Base-by-base conservation (phyloP, 2,888 invertebrate genomes). In the Pomacea canaliculata region DNA sequence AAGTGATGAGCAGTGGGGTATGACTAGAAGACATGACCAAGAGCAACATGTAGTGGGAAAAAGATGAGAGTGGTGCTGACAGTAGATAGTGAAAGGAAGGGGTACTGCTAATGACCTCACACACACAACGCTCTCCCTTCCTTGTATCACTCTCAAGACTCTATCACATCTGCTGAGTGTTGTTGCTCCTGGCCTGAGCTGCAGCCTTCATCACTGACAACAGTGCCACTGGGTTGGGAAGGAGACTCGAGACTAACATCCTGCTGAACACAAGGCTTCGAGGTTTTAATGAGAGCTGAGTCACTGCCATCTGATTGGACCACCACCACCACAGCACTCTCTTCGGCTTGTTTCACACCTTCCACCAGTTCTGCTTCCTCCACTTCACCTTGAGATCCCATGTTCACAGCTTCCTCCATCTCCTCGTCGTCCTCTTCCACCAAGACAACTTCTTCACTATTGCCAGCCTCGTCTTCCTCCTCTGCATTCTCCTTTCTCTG, bases 401-500 rank as follows among this genome's bases (percentile, higher is more conserved):
- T 49, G 59, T 70, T 69, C 23, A 51, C 13, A 10, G 48, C 73
- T 7, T 71, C 77, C 56, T 46, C 72, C 13, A 23, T 67, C 49
- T 76, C 76, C 37, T 71, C 70, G 1, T 73, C 74, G 10, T 19
- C 76, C 7, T 46, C 66, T 18, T 66, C 69, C n/a, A 23, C 71
- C 56, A 73, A 71, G 49, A 68, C 73, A 19, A 59, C 73, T 37
- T 78, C 78, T 16, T 66, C 65, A 7, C 63, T 49, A 23, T 77
- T 75, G n/a, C 73, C 76, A 8, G 48, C 73, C 19, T 71, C 79
- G 23, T 19, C 49, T 16, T 66, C 63, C 46, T 69, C 69, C 68
- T 69, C 76, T 13, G 67, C 78, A 27, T 73, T 73, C 62, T 69
- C 72, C 49, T 68, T 79, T 37, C 77, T 73, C 23, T 77, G 67